Conservation (phyloP, 1,140 invertebrate genomes). For the Listronotus oregonensis region DNA sequence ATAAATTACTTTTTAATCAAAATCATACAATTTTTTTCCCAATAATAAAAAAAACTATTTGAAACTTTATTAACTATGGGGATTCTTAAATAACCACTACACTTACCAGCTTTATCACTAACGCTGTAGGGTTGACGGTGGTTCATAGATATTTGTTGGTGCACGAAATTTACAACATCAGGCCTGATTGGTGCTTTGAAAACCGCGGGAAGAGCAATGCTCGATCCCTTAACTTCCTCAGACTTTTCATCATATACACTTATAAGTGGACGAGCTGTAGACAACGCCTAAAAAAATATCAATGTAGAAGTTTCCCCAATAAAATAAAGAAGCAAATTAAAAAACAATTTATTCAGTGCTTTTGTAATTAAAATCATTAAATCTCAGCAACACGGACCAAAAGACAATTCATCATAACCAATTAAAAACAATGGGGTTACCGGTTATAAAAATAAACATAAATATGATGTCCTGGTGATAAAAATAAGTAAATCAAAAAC, state of each 20-base stretch:
- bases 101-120: slow-evolving; percentile 93
- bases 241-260: slow-evolving; percentile 95
- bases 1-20: too few relatives aligned
- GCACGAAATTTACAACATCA: slow-evolving; percentile 97
- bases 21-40: too few relatives aligned
- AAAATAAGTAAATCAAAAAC: neutral
- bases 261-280: slow-evolving; percentile 87
- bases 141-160: slow-evolving; percentile 95
- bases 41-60: too few relatives aligned
- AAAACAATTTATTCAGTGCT: slow-evolving; percentile 13
- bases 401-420: slow-evolving; percentile 28
- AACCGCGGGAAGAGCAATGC: slow-evolving; percentile 86
- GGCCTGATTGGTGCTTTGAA: slow-evolving; percentile 98
- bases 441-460: neutral
- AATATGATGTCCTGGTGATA: neutral
- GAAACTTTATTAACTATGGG: too few relatives aligned
- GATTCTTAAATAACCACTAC: too few relatives aligned
- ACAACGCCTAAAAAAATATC: slow-evolving; percentile 65
- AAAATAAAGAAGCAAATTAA: too few relatives aligned
- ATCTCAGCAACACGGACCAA: slow-evolving; percentile 37
- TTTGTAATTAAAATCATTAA: slow-evolving; percentile 32
- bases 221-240: slow-evolving; percentile 73
- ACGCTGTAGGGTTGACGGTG: slow-evolving; percentile 96
- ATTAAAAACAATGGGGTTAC: neutral
- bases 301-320: too few relatives aligned